Percentiles rank a stretch among this genome's conserved stretches.
These are phyloP conservation scores for Rhinoderma darwinii DNA, from an alignment of 2,113 vertebrate genomes.

Conservation along the genomic window DNA sequence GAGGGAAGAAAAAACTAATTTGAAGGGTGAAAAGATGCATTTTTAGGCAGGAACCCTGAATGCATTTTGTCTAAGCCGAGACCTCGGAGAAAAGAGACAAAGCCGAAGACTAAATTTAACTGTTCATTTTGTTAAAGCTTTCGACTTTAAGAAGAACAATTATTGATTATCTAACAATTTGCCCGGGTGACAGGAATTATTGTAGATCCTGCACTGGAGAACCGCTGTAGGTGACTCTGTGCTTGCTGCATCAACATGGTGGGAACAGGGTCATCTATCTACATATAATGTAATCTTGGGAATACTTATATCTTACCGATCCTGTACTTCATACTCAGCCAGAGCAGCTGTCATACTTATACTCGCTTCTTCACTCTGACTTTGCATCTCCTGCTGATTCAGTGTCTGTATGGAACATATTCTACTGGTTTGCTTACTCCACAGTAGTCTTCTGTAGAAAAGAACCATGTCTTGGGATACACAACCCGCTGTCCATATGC, in stretches of 20 bases:
- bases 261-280: neutral
- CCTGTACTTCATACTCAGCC: neutral
- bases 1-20: neutral
- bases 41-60: neutral
- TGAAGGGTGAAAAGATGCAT: neutral
- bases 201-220: neutral
- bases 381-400: neutral
- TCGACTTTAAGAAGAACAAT: neutral
- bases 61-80: neutral
- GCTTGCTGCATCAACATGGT: neutral
- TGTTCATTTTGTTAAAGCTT: neutral
- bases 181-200: neutral
- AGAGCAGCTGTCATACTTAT: neutral
- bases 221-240: neutral
- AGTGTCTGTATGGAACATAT: too few relatives aligned
- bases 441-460: too few relatives aligned
- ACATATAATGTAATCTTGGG: too few relatives aligned
- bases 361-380: neutral
- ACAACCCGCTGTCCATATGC: too few relatives aligned
- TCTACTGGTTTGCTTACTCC: neutral
- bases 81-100: neutral
- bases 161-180: neutral
- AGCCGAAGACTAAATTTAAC: neutral
- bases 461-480: too few relatives aligned
- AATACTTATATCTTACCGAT: neutral